phyloP scores from a whole-genome alignment of 92 coral and sea anemone species.

The Hydrozoanthus gracilis region DNA sequence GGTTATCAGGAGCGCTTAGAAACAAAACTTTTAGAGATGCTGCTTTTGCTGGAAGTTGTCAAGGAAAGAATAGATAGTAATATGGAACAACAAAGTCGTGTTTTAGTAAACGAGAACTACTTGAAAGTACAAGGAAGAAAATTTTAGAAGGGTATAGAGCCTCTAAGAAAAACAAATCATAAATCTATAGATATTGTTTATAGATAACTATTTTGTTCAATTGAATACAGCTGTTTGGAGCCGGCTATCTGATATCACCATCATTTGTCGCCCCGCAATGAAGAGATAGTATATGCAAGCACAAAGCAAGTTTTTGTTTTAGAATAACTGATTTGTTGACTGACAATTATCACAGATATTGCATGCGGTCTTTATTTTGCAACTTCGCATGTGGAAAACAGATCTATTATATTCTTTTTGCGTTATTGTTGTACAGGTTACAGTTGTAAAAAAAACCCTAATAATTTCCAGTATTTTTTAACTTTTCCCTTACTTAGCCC shows the following conservation, averaged over 20 bases:
- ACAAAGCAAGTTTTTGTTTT: conserved; percentile 17
- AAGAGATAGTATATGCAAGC: conserved; percentile 17
- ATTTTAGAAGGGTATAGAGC: conserved; percentile 27
- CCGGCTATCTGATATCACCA: conserved; percentile 32
- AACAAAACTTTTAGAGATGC: conserved; percentile 18
- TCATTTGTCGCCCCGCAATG: conserved; percentile 34
- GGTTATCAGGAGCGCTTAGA: conserved; percentile 27
- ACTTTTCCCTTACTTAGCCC: too few species aligned
- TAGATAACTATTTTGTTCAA: conserved; percentile 28
- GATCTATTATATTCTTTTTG: too few species aligned
- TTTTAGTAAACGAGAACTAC: conserved; percentile 18
- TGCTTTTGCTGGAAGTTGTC: conserved; percentile 35
- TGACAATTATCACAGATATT: too few species aligned
- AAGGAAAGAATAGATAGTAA: conserved; percentile 21
- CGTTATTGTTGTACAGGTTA: too few species aligned
- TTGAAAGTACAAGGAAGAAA: conserved; percentile 28
- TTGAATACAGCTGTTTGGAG: conserved; percentile 34
- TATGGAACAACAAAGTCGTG: conserved; percentile 36
- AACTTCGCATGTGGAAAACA: too few species aligned
- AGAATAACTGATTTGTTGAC: conserved; percentile 15
- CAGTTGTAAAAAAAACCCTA: too few species aligned
- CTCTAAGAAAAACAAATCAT: conserved; percentile 26
- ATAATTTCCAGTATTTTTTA: too few species aligned
- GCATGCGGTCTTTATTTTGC: too few species aligned
- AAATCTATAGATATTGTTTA: conserved; percentile 30